Evolutionary conservation across 1,140 invertebrate species (phyloP), one percentile per base, ranked within the genome.

Genomic region (Campodea augens): DNA sequence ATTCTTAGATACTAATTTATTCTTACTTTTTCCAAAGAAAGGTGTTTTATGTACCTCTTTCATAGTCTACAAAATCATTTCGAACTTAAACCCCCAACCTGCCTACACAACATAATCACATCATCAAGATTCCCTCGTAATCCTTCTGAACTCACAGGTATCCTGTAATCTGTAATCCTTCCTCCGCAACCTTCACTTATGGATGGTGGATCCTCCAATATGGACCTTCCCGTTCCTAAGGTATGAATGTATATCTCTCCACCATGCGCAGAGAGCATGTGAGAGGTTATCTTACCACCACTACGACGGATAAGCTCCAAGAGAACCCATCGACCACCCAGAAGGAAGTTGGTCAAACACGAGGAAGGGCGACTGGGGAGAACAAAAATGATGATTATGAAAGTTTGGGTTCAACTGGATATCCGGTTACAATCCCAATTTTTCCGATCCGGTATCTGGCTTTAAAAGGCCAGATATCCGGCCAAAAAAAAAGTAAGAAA

Each of bases 171-270:
- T 0, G 88, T 88, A 2, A 97, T 82, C 43, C 89, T 67, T 0
- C 91, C 91, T 5, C 90, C 91, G 48, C 78, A 77, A 0, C 90
- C 90, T 64, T 96, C 90, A 45, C 78, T 88, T 23, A 97, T 90
- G 1, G 88, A 88, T 0, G 91, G 91, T 4, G 89, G 87, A 65
- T 96, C 91, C 62, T 97, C 92, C 38, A 96, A 69, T 3, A 90
- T 78, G 37, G 85, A 88, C 38, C 89, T 71, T 4, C 75, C 70
- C 0, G 84, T 89, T 15, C 78, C 80, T 25, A 97, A 64, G 2
- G 86, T 84, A 53, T 96, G 90, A 49, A 97, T 88, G 64, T 90
- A 97, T 51, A 98, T 88, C 66, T 97, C 91, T 2, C 89, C 90
- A 2, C 87, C 89, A 54, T 96, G 91, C 2, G 87, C 81, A 0